These are phyloP conservation scores for Stenolophus ochropezus DNA, from an alignment of 2,888 invertebrate species.

Conservation along the genomic window DNA sequence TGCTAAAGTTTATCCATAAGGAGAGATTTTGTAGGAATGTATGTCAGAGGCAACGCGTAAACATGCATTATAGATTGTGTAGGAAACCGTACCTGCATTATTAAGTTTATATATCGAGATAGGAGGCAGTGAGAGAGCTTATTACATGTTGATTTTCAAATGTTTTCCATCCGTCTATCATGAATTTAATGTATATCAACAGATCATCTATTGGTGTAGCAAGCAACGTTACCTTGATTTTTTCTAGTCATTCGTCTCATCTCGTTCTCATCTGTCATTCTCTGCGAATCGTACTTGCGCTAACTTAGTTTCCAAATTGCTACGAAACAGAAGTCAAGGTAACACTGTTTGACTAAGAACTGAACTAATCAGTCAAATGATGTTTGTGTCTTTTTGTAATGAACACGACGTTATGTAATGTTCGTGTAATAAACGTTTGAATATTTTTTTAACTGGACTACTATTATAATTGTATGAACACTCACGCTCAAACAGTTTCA, in stretches of 20 bases:
- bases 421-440: slow-evolving; percentile 58
- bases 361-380: slow-evolving; percentile 56
- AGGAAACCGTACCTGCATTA: slow-evolving; percentile 62
- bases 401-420: slow-evolving; percentile 56
- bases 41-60: slow-evolving; percentile 43
- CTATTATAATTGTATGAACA: slow-evolving; percentile 48
- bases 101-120: slow-evolving; percentile 61
- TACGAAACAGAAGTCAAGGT: slow-evolving; percentile 57
- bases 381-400: slow-evolving; percentile 55
- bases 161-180: slow-evolving; percentile 56
- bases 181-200: slow-evolving; percentile 45
- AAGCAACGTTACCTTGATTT: slow-evolving; percentile 57
- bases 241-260: slow-evolving; percentile 56
- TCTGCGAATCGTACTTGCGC: background rate
- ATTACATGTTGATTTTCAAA: slow-evolving; percentile 55
- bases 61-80: slow-evolving; percentile 60
- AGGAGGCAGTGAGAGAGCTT: slow-evolving; percentile 39
- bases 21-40: slow-evolving; percentile 57
- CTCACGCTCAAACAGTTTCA: slow-evolving; percentile 40
- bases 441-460: slow-evolving; percentile 59
- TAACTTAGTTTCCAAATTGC: slow-evolving; percentile 38
- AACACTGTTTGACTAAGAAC: slow-evolving; percentile 58
- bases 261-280: background rate
- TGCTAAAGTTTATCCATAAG: slow-evolving; percentile 58
- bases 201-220: slow-evolving; percentile 51